A percentile compares a stretch with the other conserved stretches of the same genome.
These are phyloP conservation scores for Nibea coibor DNA, from an alignment of 2,113 vertebrate genomes.

Conservation along the genomic window DNA sequence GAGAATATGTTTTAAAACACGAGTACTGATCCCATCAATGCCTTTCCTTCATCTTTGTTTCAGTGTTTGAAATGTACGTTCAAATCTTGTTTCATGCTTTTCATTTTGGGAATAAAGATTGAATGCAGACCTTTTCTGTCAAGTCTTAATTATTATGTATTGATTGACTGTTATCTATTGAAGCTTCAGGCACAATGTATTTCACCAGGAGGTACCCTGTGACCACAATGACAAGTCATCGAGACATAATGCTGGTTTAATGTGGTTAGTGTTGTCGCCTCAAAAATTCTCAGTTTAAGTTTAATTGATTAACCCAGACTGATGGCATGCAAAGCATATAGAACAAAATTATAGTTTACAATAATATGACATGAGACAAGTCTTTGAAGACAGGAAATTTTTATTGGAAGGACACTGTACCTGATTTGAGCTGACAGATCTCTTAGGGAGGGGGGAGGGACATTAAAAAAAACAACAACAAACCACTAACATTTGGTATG, in stretches of 20 bases:
- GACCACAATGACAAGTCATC: background rate
- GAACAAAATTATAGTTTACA: background rate
- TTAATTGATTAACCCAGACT: too few species aligned
- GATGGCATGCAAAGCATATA: background rate
- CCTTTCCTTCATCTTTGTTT: conserved; percentile 22
- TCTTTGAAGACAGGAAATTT: conserved; percentile 23
- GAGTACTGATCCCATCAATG: background rate
- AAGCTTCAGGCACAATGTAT: background rate
- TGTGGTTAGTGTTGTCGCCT: too few species aligned
- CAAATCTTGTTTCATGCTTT: conserved; percentile 58
- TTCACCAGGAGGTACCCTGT: too few species aligned
- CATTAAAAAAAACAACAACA: background rate
- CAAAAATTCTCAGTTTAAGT: too few species aligned
- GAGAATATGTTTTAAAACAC: conserved; percentile 3
- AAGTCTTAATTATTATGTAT: background rate
- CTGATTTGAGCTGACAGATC: conserved; percentile 44
- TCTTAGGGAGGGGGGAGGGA: background rate
- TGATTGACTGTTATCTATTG: background rate
- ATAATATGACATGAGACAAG: background rate
- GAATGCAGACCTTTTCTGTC: conserved; percentile 31
- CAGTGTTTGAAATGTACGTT: conserved; percentile 54
- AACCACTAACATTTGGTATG: conserved; percentile 12
- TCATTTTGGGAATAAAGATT: conserved; percentile 76
- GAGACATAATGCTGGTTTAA: background rate
- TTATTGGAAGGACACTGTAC: conserved; percentile 56